Conservation (phyloP, 2,113 vertebrate genomes). For the Phainopepla nitens region DNA sequence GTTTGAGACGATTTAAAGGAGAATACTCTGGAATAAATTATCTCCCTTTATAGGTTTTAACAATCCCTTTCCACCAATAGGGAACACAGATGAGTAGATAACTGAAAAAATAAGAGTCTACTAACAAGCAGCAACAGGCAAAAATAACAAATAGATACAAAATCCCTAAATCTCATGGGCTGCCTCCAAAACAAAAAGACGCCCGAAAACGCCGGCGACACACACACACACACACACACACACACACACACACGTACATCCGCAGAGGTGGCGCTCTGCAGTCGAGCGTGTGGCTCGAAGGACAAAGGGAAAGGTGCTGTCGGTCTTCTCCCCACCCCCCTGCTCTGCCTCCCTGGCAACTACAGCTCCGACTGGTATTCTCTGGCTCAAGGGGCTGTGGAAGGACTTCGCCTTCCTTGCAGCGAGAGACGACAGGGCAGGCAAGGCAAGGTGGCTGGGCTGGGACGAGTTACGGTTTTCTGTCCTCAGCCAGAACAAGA, state of each 20-base stretch:
- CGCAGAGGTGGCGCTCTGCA: rapidly evolving
- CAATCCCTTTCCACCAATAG: background rate
- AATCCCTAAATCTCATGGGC: background rate
- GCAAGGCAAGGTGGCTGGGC: background rate
- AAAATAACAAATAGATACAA: background rate
- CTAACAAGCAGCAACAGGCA: background rate
- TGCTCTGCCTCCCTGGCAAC: background rate
- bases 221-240: background rate
- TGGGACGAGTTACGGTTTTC: background rate
- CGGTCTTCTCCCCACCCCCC: background rate
- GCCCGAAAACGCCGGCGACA: rapidly evolving
- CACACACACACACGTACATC: background rate
- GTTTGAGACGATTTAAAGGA: background rate
- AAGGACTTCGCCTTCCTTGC: background rate
- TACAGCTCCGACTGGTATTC: background rate
- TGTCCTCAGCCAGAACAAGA: background rate
- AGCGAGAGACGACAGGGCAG: background rate
- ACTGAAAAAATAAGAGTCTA: background rate
- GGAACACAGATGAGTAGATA: background rate
- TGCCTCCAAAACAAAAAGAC: background rate
- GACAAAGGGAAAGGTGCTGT: background rate
- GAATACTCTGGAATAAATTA: background rate
- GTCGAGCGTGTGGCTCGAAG: rapidly evolving
- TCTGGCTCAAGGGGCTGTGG: background rate
- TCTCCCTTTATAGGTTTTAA: background rate